Evolutionary conservation across 2,113 vertebrate genomes (phyloP), one percentile per base, ranked within the genome.

Genomic region (Telmatochromis sp.): DNA sequence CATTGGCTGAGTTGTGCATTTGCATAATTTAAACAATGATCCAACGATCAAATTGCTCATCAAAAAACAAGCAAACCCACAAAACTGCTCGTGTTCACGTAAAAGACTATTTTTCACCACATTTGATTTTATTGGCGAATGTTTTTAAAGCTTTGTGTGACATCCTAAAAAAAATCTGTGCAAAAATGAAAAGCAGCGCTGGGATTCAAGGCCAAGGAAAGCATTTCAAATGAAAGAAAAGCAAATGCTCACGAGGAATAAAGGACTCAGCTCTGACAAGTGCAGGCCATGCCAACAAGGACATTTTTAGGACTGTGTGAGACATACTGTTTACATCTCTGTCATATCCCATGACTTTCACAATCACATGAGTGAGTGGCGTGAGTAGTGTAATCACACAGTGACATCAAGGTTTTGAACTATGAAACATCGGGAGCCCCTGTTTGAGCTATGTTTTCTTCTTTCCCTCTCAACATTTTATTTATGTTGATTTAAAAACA

Each of bases 201-300:
- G 4, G 86, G 88, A 91, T 60, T 88, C 88, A 92, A 94, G 87
- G 54, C 80, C 78, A 63, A 91, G 37, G 47, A 87, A 83, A 85
- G 2, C 6, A 68, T 47, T 84, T 40, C 73, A 86, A 86, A 85
- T 65, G 82, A 79, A 88, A 88, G 82, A 71, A 80, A 88, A 83
- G 65, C 90, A 80, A 81, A 89, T 87, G 86, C 47, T 80, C 63
- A 10, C 2, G 5, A 21, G 10, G 45, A 85, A 83, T 89, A 88
- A 83, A 89, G 85, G 84, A 78, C 78, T 85, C 57, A 50, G 86
- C 68, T 82, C 63, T 90, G 90, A 92, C 89, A 89, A 89, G 84
- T 65, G 80, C 86, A 73, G 71, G 68, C 17, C 78, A 73, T 60
- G 51, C 40, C 78, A 90, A 73, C 92, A 85, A 91, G 89, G 92